Base-by-base conservation (phyloP, 2,888 invertebrate species). In the Galerucella nymphaeae region DNA sequence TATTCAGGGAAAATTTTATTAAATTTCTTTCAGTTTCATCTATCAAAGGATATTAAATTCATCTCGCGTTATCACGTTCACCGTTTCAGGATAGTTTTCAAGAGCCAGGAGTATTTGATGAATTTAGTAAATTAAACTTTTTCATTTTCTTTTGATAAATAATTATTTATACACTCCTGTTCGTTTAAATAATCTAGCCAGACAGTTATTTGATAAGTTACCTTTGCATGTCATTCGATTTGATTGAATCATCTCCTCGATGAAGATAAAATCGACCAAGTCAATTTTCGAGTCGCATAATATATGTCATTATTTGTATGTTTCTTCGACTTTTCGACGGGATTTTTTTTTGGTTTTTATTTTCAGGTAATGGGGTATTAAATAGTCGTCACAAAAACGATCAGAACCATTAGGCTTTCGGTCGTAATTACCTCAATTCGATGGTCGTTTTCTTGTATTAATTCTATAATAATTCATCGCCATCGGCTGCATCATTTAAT, bases 161-260 rank as follows among this genome's bases (percentile, higher is more conserved):
- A 38, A n/a, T 38, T 11, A 59, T 62, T 13, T 13, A 18, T 62
- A 62, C 61, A 42, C 18, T 9, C 61, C 61, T 62, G 61, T 42
- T 1, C 41, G n/a, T 41, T 42, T 38, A 23, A 42, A 62, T 16
- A 13, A 61, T 18, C 14, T 10, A 62, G 41, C 10, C 41, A 62
- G 41, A 42, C 61, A 62, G 42, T 30, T 30, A 30, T 58, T 41
- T 42, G 16, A 11, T 62, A 16, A 42, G 9, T 62, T 16, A 78
- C 79, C 80, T 78, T 73, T 81, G 81, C 83, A 79, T 80, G 84
- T 84, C 84, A 84, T 84, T 80, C 80, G 79, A 77, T 80, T 82
- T 83, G 84, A 84, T 84, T 84, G 84, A 83, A 81, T 81, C 79
- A 78, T 80, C 80, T 80, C 78, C 79, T 79, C 66, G 75, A 80